Percentiles rank a stretch among this genome's conserved stretches.
Evolutionary conservation across 2,113 vertebrate species (phyloP).

Genomic region (Mastomys natalensis): DNA sequence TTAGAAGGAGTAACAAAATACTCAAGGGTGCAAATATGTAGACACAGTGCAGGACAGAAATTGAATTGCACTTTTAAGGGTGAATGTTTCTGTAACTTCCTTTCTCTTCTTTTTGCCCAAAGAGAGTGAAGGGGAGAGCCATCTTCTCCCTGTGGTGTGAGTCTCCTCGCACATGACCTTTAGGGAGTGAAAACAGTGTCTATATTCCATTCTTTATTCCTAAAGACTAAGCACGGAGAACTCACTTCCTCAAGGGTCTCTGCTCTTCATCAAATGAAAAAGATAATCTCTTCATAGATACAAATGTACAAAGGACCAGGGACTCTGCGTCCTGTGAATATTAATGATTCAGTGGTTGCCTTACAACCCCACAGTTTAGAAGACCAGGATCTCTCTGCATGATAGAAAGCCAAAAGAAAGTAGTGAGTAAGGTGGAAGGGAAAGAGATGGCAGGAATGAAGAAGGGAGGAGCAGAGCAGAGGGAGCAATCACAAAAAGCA

Average conservation of each 20-base stretch:
- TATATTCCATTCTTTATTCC: not conserved
- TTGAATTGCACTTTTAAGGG: too few species aligned
- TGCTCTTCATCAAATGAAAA: not conserved
- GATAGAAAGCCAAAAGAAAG: not conserved
- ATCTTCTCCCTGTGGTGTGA: not conserved
- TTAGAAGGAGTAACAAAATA: too few species aligned
- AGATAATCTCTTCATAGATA: not conserved
- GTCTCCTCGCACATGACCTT: not conserved
- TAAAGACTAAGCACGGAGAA: not conserved
- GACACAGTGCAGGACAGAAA: too few species aligned
- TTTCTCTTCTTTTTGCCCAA: not conserved
- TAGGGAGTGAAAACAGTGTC: not conserved
- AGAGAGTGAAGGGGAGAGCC: not conserved
- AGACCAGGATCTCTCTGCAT: not conserved
- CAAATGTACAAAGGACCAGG: not conserved
- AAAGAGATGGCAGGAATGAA: not conserved
- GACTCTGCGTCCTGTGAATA: accelerated
- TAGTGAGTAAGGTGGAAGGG: not conserved
- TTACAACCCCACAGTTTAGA: not conserved
- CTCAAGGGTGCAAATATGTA: too few species aligned
- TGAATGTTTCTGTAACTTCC: not conserved
- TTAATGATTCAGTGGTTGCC: not conserved
- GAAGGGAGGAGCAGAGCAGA: not conserved
- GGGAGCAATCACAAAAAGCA: not conserved
- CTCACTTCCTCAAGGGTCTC: not conserved